A percentile compares a stretch with the other conserved stretches of the same genome.
Conservation (phyloP, 2,797 vertebrate genomes). For the Amniataba percoides region DNA sequence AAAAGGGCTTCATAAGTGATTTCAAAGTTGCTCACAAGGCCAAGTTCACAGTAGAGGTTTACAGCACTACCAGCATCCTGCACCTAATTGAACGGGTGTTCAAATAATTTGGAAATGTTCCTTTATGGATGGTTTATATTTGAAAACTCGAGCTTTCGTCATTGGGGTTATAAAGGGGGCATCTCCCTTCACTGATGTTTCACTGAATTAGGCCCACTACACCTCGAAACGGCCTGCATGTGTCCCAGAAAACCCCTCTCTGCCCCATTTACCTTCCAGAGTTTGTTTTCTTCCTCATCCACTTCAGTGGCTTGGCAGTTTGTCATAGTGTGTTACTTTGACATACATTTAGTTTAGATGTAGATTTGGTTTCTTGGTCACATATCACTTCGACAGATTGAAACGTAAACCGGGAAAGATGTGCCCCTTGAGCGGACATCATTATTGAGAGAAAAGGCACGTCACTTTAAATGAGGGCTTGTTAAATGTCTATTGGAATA, state of each 20-base stretch:
- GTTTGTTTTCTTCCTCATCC: conserved; percentile 24
- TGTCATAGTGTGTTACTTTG: neutral
- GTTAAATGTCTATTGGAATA: conserved; percentile 20
- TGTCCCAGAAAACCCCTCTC: conserved; percentile 24
- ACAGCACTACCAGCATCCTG: conserved; percentile 56
- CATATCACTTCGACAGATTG: neutral
- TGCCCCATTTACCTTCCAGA: conserved; percentile 3
- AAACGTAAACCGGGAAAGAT: conserved; percentile 4
- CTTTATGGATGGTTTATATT: conserved; percentile 18
- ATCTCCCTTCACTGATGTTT: conserved; percentile 10
- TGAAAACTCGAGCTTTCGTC: conserved; percentile 22
- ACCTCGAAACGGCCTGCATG: conserved; percentile 13
- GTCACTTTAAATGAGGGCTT: conserved; percentile 17
- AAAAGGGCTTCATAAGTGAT: conserved; percentile 39
- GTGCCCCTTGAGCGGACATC: conserved; percentile 1
- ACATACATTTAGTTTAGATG: neutral
- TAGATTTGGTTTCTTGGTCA: neutral
- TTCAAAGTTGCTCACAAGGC: conserved; percentile 63
- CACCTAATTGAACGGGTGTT: conserved; percentile 13
- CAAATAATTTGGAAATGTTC: conserved; percentile 7
- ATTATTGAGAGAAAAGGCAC: conserved; percentile 19
- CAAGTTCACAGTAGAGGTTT: conserved; percentile 76
- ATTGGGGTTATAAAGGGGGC: conserved; percentile 6
- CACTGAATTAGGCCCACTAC: conserved; percentile 8
- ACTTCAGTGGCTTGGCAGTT: neutral